Percentiles rank a stretch among this genome's conserved stretches.
phyloP scores from a whole-genome alignment of 2,113 vertebrate species.

The Phalacrocorax carbo region DNA sequence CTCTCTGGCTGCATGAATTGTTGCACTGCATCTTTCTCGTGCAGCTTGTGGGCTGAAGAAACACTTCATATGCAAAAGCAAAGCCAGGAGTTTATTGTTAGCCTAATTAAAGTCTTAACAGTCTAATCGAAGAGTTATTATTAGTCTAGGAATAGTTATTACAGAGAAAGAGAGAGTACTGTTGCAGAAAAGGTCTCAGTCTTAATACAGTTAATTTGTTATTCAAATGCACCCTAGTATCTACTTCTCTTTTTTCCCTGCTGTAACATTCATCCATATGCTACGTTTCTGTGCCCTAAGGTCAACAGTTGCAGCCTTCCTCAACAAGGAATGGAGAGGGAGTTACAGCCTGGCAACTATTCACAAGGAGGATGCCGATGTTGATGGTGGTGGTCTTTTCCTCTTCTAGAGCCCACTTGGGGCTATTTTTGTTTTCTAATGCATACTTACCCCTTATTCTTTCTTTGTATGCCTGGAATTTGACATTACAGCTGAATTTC shows the following conservation, averaged over 20 bases:
- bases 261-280: neutral
- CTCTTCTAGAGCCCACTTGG: neutral
- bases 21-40: neutral
- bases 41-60: neutral
- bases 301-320: neutral
- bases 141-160: neutral
- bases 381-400: neutral
- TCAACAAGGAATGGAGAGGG: no score
- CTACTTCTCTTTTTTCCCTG: neutral
- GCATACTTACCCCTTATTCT: neutral
- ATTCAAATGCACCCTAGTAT: neutral
- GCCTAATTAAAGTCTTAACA: neutral
- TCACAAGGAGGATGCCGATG: neutral
- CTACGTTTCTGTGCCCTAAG: neutral
- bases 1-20: neutral
- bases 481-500: neutral
- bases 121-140: neutral
- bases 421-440: neutral
- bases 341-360: neutral
- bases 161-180: neutral
- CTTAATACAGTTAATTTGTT: neutral
- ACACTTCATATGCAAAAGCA: neutral
- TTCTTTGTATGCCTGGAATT: neutral
- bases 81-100: neutral
- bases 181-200: neutral